phyloP scores from a whole-genome alignment of 2,888 invertebrate species.

The Drosophila greeni region DNA sequence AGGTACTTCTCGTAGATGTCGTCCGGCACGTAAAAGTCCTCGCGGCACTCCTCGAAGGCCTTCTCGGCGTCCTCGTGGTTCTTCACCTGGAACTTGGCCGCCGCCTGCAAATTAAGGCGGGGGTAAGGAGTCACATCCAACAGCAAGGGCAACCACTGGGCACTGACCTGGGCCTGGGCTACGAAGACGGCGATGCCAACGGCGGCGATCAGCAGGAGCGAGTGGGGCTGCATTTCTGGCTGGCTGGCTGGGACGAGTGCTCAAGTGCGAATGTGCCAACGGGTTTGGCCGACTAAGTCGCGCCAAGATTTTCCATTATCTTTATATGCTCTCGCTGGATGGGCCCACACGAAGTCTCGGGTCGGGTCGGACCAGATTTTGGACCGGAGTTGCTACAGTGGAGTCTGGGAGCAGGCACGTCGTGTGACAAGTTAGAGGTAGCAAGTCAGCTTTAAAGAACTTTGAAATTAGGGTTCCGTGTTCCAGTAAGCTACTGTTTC shows the following conservation, averaged over 20 bases:
- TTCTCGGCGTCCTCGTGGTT: constrained; percentile 70
- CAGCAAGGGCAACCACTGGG: constrained; percentile 27
- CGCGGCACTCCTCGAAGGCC: constrained; percentile 74
- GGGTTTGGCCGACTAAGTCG: constrained; percentile 56
- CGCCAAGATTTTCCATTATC: constrained; percentile 61
- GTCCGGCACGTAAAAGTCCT: constrained; percentile 66
- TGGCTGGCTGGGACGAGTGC: constrained; percentile 62
- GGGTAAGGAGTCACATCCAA: constrained; percentile 19
- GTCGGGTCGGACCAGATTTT: constrained; percentile 22
- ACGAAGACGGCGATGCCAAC: constrained; percentile 42
- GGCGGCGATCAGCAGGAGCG: constrained; percentile 53
- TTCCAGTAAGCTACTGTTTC: not conserved
- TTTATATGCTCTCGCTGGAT: constrained; percentile 50
- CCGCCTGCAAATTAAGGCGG: constrained; percentile 34
- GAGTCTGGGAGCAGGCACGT: constrained; percentile 2
- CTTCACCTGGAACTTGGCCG: constrained; percentile 69
- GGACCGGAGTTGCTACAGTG: constrained; percentile 27
- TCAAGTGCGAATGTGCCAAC: constrained; percentile 61
- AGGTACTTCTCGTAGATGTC: constrained; percentile 74
- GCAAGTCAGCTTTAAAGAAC: too few relatives aligned
- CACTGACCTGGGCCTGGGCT: constrained; percentile 63
- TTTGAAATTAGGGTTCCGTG: too few relatives aligned
- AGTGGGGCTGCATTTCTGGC: constrained; percentile 68
- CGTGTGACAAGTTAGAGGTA: not conserved
- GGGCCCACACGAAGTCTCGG: constrained; percentile 37